Evolutionary conservation across 2,113 vertebrate species (phyloP).

Genomic region (Notarius quadriscutis): DNA sequence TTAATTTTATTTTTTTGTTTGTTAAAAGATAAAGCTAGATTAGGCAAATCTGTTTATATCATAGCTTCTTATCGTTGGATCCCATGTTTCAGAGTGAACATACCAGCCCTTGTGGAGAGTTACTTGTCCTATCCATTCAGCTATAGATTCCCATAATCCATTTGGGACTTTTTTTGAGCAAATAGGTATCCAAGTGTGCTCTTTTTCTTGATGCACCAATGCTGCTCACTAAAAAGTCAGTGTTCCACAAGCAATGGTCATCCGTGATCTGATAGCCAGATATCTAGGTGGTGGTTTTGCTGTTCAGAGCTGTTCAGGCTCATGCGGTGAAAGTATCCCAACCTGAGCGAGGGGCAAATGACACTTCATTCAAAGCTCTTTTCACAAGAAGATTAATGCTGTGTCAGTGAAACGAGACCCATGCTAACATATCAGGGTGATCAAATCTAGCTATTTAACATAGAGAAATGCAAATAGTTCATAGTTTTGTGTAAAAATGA

Average conservation of each 20-base stretch:
- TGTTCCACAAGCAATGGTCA: not conserved
- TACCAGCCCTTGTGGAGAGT: constrained; percentile 52
- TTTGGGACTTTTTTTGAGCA: not conserved
- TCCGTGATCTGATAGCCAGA: not conserved
- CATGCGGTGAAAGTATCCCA: constrained; percentile 16
- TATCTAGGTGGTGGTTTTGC: constrained; percentile 9
- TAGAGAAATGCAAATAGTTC: not conserved
- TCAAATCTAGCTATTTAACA: not conserved
- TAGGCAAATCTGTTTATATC: not conserved
- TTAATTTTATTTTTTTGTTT: no score
- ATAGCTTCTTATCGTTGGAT: not conserved
- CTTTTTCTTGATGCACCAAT: not conserved
- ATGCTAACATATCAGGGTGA: not conserved
- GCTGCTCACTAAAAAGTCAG: not conserved
- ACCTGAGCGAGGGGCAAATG: constrained; percentile 4
- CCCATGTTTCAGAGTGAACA: constrained; percentile 3
- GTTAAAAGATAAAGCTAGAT: not conserved
- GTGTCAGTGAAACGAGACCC: constrained; percentile 36
- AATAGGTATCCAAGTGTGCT: not conserved
- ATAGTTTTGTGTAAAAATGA: not conserved
- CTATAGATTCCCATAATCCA: constrained; percentile 16
- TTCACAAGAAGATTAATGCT: constrained; percentile 39
- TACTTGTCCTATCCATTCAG: constrained; percentile 56
- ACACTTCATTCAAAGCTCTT: constrained; percentile 15
- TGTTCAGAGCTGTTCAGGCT: constrained; percentile 19